These are phyloP conservation scores for Erynnis tages DNA, from an alignment of 2,888 invertebrate genomes.

Conservation along the genomic window DNA sequence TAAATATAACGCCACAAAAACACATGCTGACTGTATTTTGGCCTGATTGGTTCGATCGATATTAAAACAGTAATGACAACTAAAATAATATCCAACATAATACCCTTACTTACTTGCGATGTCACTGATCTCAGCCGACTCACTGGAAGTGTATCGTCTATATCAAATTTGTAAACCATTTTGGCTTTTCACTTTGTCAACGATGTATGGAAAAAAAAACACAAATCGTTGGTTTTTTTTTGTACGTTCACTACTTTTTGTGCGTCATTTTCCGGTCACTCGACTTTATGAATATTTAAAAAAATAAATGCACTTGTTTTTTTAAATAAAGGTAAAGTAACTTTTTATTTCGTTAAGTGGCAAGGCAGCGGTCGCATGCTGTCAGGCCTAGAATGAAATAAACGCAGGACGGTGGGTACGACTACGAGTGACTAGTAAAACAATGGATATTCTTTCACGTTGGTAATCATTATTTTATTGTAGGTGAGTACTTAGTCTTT, in stretches of 20 bases:
- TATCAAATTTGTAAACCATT: constrained; percentile 58
- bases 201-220: not conserved
- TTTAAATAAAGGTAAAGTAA: not conserved
- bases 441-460: constrained; percentile 3
- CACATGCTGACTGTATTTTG: too few species aligned
- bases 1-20: too few species aligned
- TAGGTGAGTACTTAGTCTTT: too few species aligned
- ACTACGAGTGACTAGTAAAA: not conserved
- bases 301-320: not conserved
- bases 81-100: too few species aligned
- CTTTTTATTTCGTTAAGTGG: not conserved
- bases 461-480: not conserved
- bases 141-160: constrained; percentile 41
- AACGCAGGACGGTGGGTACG: not conserved
- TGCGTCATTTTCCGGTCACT: not conserved
- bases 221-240: not conserved
- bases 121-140: constrained; percentile 50
- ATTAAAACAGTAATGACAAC: too few species aligned
- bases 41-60: too few species aligned
- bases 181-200: constrained; percentile 30
- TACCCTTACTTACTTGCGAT: constrained; percentile 62
- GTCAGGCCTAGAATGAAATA: not conserved
- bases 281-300: not conserved
- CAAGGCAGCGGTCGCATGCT: not conserved
- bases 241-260: not conserved